A percentile compares a stretch with the other conserved stretches of the same genome.
These are phyloP conservation scores for Melinaea menophilus DNA, from an alignment of 2,888 invertebrate species.

Conservation along the genomic window DNA sequence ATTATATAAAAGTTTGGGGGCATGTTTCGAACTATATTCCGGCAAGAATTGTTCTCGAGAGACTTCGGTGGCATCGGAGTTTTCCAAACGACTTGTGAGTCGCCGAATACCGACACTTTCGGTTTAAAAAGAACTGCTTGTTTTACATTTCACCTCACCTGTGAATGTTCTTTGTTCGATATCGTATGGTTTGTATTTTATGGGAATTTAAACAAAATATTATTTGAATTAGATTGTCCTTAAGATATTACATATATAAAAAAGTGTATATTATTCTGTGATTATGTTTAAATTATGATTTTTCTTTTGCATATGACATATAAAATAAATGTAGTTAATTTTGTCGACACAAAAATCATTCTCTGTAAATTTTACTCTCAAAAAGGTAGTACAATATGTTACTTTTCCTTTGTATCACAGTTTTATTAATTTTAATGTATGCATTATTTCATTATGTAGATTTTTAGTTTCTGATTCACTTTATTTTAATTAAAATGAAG, in stretches of 20 bases:
- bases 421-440: no score
- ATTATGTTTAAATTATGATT: no score
- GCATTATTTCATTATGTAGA: no score
- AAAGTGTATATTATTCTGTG: no score
- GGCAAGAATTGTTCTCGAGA: constrained; percentile 34
- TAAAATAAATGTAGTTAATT: no score
- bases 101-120: constrained; percentile 34
- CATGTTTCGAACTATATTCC: constrained; percentile 28
- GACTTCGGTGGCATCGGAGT: constrained; percentile 33
- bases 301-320: no score
- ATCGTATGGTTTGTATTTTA: constrained; percentile 24
- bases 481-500: not conserved
- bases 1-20: constrained; percentile 30
- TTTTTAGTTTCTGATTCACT: no score
- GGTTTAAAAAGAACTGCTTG: constrained; percentile 32
- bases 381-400: no score
- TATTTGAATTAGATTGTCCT: not conserved
- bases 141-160: constrained; percentile 32
- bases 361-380: no score
- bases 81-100: constrained; percentile 38
- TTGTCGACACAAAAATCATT: no score
- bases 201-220: constrained; percentile 26
- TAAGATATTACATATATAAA: no score
- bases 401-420: no score
- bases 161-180: constrained; percentile 23